These are phyloP conservation scores for Aphodius granarius DNA, from an alignment of 2,888 invertebrate species.

Conservation along the genomic window DNA sequence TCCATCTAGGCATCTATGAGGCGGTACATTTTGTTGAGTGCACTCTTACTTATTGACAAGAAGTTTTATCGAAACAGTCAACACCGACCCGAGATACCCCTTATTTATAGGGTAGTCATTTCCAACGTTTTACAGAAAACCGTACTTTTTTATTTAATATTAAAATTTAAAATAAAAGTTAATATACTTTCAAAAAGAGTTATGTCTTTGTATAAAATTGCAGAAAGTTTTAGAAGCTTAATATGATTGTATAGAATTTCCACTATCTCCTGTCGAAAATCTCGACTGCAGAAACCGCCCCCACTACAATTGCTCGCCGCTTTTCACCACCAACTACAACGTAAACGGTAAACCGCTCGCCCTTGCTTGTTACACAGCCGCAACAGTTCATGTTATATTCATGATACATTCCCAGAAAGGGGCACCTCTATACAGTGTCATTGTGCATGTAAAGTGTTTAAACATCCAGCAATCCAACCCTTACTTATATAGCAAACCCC, in stretches of 20 bases:
- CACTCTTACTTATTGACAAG: too few species aligned
- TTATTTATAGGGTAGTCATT: too few species aligned
- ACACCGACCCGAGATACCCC: too few species aligned
- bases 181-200: too few species aligned
- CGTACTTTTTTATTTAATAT: too few species aligned
- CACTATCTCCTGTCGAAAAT: not conserved
- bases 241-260: not conserved
- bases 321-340: not conserved
- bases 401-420: not conserved
- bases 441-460: not conserved
- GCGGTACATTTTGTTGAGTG: too few species aligned
- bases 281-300: not conserved
- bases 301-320: not conserved
- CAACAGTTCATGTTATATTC: not conserved
- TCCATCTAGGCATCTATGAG: too few species aligned
- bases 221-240: too few species aligned
- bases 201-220: too few species aligned
- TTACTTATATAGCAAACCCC: not conserved
- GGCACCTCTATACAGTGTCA: not conserved
- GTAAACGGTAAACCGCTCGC: not conserved
- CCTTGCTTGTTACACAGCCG: not conserved
- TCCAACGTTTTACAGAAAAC: too few species aligned
- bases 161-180: too few species aligned
- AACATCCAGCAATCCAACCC: not conserved
- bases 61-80: too few species aligned